Base-by-base conservation (phyloP, 2,113 vertebrate genomes). In the Leptodactylus fuscus region DNA sequence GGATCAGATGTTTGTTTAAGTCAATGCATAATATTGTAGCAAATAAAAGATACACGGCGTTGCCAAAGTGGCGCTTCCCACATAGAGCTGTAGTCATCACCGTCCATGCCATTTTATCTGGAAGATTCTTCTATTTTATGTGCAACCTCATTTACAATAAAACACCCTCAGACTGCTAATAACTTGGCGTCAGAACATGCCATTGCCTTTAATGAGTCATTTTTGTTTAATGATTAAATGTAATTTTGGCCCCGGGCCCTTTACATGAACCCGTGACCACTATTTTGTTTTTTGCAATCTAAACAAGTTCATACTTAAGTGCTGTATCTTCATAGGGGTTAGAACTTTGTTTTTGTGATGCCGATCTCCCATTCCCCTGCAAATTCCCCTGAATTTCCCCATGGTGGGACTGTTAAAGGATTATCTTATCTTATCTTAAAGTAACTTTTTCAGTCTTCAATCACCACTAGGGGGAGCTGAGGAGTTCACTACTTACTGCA, bases 11-110 rank as follows among this genome's bases (percentile, higher is more conserved):
- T 78, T 78, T 78, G 18, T 78, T 58, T 58, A 10, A 58, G 34
- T 79, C 24, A 60, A 79, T 79, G 51, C 60, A 79, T 79, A 79
- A 79, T 79, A 79, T 79, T 79, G 51, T 79, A 79, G 32, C 10
- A 60, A 55, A 60, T n/a, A 79, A 32, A 38, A 60, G 51, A 60
- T 15, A 79, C 9, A 36, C 7, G 4, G 20, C 48, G 2, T 34
- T 79, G 76, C 34, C 76, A 60, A 75, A 55, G 22, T 24, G 22
- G n/a, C 18, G 7, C 51, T 41, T 51, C 76, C 76, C 36, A 60
- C 76, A 34, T 53, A 34, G 16, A 55, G 29, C 5, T 9, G 20
- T 53, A 77, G 32, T 55, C 75, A 79, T 79, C 71, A 8, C 12
- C n/a, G 11, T 49, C 76, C 16, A 12, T 27, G 51, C 22, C 51